Conservation (phyloP, 2,797 vertebrate species). For the Erethizon dorsatum region DNA sequence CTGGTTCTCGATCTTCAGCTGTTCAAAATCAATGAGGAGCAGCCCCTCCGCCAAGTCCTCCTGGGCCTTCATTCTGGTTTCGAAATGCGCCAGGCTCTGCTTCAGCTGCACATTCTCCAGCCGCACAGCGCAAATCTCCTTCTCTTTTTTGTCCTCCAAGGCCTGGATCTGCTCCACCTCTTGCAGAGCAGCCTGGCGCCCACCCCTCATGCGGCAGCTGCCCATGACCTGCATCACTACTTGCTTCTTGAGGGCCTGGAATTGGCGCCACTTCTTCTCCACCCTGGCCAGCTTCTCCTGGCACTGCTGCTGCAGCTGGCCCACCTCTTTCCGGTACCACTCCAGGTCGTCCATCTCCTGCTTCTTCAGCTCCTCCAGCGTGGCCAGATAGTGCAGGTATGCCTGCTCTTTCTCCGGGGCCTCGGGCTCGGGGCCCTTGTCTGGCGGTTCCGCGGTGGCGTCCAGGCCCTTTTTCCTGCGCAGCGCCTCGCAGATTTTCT, state of each 20-base stretch:
- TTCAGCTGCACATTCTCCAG: slow-evolving; percentile 90
- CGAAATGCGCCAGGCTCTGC: slow-evolving; percentile 85
- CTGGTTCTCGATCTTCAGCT: slow-evolving; percentile 90
- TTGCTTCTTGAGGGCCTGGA: slow-evolving; percentile 88
- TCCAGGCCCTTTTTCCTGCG: slow-evolving; percentile 83
- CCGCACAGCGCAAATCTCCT: slow-evolving; percentile 85
- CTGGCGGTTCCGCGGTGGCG: not conserved
- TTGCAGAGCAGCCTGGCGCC: slow-evolving; percentile 81
- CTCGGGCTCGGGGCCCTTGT: slow-evolving; percentile 68
- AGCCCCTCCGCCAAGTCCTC: slow-evolving; percentile 84
- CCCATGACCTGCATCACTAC: slow-evolving; percentile 85
- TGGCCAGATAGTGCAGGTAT: slow-evolving; percentile 85
- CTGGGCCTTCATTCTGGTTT: slow-evolving; percentile 84
- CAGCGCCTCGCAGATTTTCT: slow-evolving; percentile 87
- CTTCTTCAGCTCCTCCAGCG: slow-evolving; percentile 87
- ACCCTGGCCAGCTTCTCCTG: slow-evolving; percentile 86
- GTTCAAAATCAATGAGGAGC: slow-evolving; percentile 88
- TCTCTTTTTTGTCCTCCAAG: slow-evolving; percentile 86
- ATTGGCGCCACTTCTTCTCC: slow-evolving; percentile 88
- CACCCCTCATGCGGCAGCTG: slow-evolving; percentile 84
- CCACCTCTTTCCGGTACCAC: slow-evolving; percentile 82
- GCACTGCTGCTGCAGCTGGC: slow-evolving; percentile 80
- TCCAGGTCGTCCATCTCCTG: slow-evolving; percentile 76
- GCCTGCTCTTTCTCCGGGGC: slow-evolving; percentile 84
- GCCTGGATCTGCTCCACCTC: slow-evolving; percentile 87